A percentile compares a stretch with the other conserved stretches of the same genome.
Conservation (phyloP, 1,140 invertebrate genomes). For the Magallana angulata region DNA sequence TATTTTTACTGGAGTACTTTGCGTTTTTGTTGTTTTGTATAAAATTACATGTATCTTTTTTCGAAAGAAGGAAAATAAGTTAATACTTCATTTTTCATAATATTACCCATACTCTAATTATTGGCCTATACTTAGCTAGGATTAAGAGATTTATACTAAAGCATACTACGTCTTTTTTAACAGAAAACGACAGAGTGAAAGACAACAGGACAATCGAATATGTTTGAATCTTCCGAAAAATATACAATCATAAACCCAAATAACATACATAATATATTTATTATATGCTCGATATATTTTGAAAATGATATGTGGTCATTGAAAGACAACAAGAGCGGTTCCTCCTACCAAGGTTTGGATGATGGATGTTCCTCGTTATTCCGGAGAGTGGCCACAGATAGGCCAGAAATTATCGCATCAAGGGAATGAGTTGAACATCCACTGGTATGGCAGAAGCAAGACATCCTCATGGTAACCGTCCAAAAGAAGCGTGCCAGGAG, state of each 20-base stretch:
- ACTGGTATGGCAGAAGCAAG: constrained; percentile 39
- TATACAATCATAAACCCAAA: not conserved
- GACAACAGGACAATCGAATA: too few species aligned
- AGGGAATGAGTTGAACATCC: not conserved
- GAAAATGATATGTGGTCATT: constrained; percentile 26
- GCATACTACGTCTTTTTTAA: too few species aligned
- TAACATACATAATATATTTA: not conserved
- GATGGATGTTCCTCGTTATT: constrained; percentile 9
- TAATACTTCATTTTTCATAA: too few species aligned
- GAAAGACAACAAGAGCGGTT: not conserved
- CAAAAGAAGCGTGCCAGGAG: not conserved
- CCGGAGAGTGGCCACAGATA: constrained; percentile 36
- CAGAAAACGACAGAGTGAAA: too few species aligned
- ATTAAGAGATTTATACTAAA: too few species aligned
- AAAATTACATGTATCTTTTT: too few species aligned
- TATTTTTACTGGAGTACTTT: too few species aligned
- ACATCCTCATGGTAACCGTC: constrained; percentile 22
- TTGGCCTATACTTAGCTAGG: too few species aligned
- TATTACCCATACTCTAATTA: too few species aligned
- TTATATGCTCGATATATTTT: not conserved
- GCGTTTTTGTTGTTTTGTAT: too few species aligned
- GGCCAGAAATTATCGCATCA: not conserved
- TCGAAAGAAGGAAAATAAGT: too few species aligned
- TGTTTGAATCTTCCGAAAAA: too few species aligned
- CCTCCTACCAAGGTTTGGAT: not conserved